A percentile compares a stretch with the other conserved stretches of the same genome.
phyloP scores from a whole-genome alignment of 2,797 vertebrate species.

The Sciurus carolinensis region DNA sequence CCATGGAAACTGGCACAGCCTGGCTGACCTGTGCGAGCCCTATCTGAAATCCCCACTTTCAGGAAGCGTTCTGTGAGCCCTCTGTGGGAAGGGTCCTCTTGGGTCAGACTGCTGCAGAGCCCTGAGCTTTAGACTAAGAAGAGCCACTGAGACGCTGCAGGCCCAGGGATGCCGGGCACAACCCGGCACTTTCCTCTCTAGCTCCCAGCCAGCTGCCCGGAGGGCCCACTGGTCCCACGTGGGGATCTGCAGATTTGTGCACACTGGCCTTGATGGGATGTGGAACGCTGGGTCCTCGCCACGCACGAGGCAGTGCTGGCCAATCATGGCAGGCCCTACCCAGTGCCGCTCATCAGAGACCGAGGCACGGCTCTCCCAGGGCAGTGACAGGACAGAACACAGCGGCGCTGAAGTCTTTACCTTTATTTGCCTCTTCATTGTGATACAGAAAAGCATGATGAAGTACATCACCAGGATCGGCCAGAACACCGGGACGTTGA shows the following conservation, averaged over 20 bases:
- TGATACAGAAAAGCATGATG: conserved; percentile 99
- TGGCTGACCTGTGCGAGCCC: accelerated
- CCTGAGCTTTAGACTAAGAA: background rate
- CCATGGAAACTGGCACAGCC: background rate
- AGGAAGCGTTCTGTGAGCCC: background rate
- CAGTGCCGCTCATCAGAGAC: background rate
- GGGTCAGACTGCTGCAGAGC: background rate
- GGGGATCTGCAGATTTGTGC: accelerated
- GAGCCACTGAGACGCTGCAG: background rate
- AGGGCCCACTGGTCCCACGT: accelerated
- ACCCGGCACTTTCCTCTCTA: background rate
- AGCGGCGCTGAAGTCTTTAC: conserved; percentile 84
- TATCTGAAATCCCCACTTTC: background rate
- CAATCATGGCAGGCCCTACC: background rate
- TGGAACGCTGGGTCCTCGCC: accelerated
- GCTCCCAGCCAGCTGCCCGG: background rate
- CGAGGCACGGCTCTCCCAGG: background rate
- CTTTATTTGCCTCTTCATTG: conserved; percentile 99
- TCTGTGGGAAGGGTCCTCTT: background rate
- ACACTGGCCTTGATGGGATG: accelerated
- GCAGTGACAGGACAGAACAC: background rate
- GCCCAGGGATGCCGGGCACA: background rate
- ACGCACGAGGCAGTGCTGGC: background rate
- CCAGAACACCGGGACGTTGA: conserved; percentile 99
- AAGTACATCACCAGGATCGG: conserved; percentile 99